Evolutionary conservation across 2,113 vertebrate species (phyloP).

Genomic region (Ciconia maguari): DNA sequence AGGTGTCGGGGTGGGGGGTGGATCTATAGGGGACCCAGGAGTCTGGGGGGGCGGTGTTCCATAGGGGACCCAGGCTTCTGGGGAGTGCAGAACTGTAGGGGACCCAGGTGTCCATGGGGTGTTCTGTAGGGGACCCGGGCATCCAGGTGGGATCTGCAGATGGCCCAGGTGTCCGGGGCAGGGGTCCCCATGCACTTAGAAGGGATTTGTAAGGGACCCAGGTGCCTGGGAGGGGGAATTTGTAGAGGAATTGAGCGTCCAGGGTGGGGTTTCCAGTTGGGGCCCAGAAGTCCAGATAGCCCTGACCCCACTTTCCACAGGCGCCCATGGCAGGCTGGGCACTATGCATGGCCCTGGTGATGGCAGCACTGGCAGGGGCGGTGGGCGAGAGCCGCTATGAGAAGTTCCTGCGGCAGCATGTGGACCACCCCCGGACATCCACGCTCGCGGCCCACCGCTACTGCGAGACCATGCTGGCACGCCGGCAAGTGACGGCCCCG

Average conservation of each 20-base stretch:
- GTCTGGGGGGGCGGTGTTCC: background rate
- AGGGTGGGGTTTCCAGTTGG: fast-evolving
- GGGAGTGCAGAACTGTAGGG: background rate
- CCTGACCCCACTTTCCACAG: background rate
- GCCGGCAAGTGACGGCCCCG: background rate
- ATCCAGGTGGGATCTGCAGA: background rate
- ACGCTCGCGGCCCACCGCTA: background rate
- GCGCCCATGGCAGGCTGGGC: conserved; percentile 2
- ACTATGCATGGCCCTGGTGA: background rate
- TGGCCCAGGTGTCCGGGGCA: background rate
- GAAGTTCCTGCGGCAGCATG: conserved; percentile 53
- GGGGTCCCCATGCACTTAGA: background rate
- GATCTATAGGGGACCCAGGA: background rate
- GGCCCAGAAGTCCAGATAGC: background rate
- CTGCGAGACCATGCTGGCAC: conserved; percentile 32
- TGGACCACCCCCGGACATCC: background rate
- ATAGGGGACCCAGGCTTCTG: too few species aligned
- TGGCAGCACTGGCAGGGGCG: background rate
- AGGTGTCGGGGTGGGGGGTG: fast-evolving
- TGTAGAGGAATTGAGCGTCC: background rate
- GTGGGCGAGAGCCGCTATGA: background rate
- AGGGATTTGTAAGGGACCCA: background rate
- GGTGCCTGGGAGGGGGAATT: background rate
- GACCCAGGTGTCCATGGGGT: background rate
- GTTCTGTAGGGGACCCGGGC: background rate